phyloP scores from a whole-genome alignment of 2,888 invertebrate genomes.

The Patella depressa region DNA sequence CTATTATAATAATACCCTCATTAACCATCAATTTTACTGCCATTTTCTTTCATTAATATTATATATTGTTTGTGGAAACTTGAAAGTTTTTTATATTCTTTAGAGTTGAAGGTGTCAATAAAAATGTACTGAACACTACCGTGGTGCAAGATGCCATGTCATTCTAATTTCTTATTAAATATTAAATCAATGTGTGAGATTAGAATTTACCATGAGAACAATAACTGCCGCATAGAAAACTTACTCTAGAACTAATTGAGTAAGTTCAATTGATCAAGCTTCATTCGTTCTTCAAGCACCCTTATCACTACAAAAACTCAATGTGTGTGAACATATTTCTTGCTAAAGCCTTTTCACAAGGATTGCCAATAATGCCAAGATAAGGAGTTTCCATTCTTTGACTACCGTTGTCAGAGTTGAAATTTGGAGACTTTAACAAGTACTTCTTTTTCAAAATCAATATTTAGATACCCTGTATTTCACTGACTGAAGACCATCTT shows the following conservation, averaged over 20 bases:
- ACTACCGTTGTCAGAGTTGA: no score
- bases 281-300: neutral
- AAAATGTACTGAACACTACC: neutral
- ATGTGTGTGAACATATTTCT: neutral
- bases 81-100: no score
- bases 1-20: no score
- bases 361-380: neutral
- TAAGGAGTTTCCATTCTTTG: neutral
- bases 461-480: conserved; percentile 10
- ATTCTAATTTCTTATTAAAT: conserved; percentile 1
- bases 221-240: neutral
- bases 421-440: no score
- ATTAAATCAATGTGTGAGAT: conserved; percentile 7
- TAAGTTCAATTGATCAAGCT: conserved; percentile 1
- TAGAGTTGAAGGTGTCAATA: neutral
- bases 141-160: neutral
- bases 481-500: neutral
- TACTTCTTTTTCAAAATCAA: neutral
- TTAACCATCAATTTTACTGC: no score
- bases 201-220: conserved; percentile 3
- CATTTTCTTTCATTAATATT: no score
- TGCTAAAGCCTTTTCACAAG: neutral
- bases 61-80: no score
- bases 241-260: conserved; percentile 8
- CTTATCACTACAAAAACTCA: neutral